A percentile compares a stretch with the other conserved stretches of the same genome.
phyloP scores from a whole-genome alignment of 2,888 invertebrate genomes.

The Coelopa pilipes region DNA sequence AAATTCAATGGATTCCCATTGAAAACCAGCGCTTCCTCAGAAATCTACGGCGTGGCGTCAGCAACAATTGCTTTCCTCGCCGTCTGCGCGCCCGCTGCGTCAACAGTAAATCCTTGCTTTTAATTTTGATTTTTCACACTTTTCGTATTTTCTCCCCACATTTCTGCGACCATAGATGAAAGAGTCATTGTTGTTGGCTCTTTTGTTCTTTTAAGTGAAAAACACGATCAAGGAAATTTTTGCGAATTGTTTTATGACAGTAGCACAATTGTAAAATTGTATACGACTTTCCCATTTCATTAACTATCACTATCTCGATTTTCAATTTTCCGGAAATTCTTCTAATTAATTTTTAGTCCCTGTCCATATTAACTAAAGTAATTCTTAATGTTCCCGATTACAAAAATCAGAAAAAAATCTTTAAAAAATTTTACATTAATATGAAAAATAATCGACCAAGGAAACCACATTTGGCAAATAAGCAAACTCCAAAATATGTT shows the following conservation, averaged over 20 bases:
- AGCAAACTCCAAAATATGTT: background rate
- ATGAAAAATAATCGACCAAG: background rate
- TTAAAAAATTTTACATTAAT: background rate
- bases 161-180: background rate
- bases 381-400: background rate
- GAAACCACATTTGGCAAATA: background rate
- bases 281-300: too few relatives aligned
- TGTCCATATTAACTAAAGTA: background rate
- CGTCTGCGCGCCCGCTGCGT: background rate
- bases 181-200: background rate
- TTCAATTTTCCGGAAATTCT: background rate
- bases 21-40: background rate
- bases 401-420: too few relatives aligned
- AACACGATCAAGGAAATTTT: background rate
- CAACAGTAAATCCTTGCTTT: slow-evolving; percentile 17
- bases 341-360: background rate
- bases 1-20: background rate
- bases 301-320: background rate
- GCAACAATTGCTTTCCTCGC: background rate
- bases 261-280: too few relatives aligned
- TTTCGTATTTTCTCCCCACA: background rate
- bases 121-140: slow-evolving; percentile 20
- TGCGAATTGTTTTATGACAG: background rate
- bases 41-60: too few relatives aligned
- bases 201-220: slow-evolving; percentile 1